A percentile compares a stretch with the other conserved stretches of the same genome.
Evolutionary conservation across 2,797 vertebrate genomes (phyloP).

Genomic region (Pseudochirops cupreus): DNA sequence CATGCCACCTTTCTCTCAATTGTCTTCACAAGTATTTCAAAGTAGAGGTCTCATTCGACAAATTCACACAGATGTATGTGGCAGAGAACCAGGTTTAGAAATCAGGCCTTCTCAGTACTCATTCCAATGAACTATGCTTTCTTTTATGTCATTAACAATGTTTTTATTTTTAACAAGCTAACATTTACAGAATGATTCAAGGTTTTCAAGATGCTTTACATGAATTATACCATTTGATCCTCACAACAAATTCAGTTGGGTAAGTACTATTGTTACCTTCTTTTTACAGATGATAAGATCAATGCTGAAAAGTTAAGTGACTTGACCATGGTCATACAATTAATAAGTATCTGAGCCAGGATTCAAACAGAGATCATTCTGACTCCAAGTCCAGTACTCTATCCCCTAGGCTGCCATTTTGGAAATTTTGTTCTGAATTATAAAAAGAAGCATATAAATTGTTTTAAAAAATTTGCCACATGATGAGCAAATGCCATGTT

Average conservation of each 20-base stretch:
- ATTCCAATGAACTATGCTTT: rapidly evolving
- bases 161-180: neutral
- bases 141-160: neutral
- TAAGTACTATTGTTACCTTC: no score
- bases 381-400: neutral
- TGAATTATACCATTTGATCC: neutral
- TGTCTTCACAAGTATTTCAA: neutral
- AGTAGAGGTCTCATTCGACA: neutral
- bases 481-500: neutral
- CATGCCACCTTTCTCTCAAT: neutral
- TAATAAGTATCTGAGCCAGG: neutral
- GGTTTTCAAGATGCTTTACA: neutral
- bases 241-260: neutral
- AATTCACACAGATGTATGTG: neutral
- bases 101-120: rapidly evolving
- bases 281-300: neutral
- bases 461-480: neutral
- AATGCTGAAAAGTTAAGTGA: neutral
- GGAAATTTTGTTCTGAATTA: neutral
- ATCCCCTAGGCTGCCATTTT: neutral
- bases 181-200: neutral
- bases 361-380: neutral
- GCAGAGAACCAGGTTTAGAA: neutral
- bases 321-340: neutral
- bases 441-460: neutral